Conservation (phyloP, 2,888 invertebrate genomes). For the Gari tellinella region DNA sequence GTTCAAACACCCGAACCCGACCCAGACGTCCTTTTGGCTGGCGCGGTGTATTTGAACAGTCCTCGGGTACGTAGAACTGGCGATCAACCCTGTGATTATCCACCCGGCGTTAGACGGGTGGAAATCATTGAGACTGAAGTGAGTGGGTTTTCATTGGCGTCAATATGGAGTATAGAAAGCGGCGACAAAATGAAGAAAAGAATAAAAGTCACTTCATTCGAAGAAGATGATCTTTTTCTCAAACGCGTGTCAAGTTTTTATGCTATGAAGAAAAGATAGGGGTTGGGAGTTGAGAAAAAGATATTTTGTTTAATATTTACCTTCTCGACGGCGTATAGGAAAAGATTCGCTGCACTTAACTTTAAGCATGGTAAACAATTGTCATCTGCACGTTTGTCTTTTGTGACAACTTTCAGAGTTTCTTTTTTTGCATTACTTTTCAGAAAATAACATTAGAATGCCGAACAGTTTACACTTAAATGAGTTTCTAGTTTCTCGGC, state of each 20-base stretch:
- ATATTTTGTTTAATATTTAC: slow-evolving; percentile 38
- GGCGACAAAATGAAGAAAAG: slow-evolving; percentile 14
- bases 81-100: no score
- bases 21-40: slow-evolving; percentile 48
- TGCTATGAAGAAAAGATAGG: no score
- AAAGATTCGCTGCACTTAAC: neutral
- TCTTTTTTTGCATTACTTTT: no score
- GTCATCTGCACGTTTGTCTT: no score
- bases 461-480: no score
- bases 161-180: slow-evolving; percentile 9
- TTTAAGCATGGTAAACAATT: no score
- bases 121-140: slow-evolving; percentile 18
- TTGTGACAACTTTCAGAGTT: no score
- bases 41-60: slow-evolving; percentile 32
- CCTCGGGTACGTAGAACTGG: neutral
- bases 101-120: no score
- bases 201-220: slow-evolving; percentile 41
- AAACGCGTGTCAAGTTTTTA: slow-evolving; percentile 48
- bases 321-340: neutral
- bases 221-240: slow-evolving; percentile 50
- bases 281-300: slow-evolving; percentile 20
- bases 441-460: no score
- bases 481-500: no score
- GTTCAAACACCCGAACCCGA: slow-evolving; percentile 32
- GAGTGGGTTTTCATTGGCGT: slow-evolving; percentile 27